A percentile compares a stretch with the other conserved stretches of the same genome.
These are phyloP conservation scores for Mionectes olivaceus DNA, from an alignment of 2,797 vertebrate species.

Conservation along the genomic window DNA sequence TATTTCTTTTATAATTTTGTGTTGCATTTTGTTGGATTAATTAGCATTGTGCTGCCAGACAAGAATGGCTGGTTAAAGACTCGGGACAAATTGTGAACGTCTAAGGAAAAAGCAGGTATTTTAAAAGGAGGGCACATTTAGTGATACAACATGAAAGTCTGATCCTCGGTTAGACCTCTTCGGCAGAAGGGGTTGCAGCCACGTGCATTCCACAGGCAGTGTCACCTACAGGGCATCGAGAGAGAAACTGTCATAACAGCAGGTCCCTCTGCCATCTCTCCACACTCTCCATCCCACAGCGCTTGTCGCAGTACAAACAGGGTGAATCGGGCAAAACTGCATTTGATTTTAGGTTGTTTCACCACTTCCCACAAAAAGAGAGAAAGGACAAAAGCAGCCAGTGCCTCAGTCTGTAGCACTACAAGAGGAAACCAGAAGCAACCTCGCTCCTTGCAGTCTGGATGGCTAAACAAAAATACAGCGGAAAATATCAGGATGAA, in stretches of 20 bases:
- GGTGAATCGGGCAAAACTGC: not conserved
- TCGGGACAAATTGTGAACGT: not conserved
- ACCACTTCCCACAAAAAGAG: not conserved
- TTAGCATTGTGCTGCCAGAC: not conserved
- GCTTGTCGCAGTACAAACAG: not conserved
- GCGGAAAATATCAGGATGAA: conserved; percentile 61
- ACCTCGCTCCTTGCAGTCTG: not conserved
- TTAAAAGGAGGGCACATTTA: not conserved
- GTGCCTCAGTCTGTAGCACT: not conserved
- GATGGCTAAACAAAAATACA: conserved; percentile 32
- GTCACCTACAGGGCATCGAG: not conserved
- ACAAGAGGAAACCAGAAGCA: not conserved
- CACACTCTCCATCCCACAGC: no score
- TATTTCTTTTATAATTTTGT: not conserved
- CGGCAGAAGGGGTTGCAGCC: not conserved
- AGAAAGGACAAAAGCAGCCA: not conserved
- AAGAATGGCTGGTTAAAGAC: not conserved
- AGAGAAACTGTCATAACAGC: not conserved
- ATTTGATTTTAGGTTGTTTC: not conserved
- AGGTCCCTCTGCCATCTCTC: not conserved
- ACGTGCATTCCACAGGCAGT: not conserved
- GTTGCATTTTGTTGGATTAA: not conserved
- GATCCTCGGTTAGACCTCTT: not conserved
- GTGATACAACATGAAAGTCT: not conserved
- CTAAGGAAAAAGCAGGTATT: not conserved